phyloP scores from a whole-genome alignment of 2,113 vertebrate genomes.

The Neoarius graeffei region DNA sequence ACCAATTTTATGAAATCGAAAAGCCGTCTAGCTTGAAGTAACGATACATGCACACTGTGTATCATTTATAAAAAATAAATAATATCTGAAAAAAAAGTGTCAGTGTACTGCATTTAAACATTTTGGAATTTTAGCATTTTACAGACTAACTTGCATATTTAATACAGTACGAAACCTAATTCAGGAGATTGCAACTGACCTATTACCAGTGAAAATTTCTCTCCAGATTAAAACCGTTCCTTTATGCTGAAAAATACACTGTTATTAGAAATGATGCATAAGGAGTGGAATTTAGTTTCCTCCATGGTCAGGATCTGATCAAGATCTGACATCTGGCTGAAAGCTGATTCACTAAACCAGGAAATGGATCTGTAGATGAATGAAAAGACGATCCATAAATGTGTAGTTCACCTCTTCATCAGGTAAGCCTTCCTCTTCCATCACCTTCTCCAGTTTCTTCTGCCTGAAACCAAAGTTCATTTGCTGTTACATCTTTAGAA shows the following conservation, averaged over 20 bases:
- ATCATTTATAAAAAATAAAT: background rate
- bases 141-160: background rate
- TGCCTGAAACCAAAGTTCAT: slow-evolving; percentile 74
- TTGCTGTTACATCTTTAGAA: background rate
- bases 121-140: background rate
- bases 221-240: background rate
- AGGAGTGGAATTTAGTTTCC: background rate
- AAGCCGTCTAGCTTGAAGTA: background rate
- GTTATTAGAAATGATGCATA: background rate
- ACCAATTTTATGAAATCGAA: no score
- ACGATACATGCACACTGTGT: background rate
- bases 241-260: background rate
- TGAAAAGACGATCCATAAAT: background rate
- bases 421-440: slow-evolving; percentile 94
- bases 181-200: background rate
- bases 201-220: background rate
- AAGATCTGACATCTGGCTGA: background rate
- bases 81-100: background rate
- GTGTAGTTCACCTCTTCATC: slow-evolving; percentile 86
- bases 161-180: background rate
- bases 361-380: background rate
- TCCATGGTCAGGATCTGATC: background rate
- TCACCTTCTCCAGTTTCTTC: slow-evolving; percentile 95
- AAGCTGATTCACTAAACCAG: background rate
- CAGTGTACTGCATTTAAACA: background rate